These are phyloP conservation scores for Seira sanloemensis DNA, from an alignment of 2,888 invertebrate genomes.

Conservation along the genomic window DNA sequence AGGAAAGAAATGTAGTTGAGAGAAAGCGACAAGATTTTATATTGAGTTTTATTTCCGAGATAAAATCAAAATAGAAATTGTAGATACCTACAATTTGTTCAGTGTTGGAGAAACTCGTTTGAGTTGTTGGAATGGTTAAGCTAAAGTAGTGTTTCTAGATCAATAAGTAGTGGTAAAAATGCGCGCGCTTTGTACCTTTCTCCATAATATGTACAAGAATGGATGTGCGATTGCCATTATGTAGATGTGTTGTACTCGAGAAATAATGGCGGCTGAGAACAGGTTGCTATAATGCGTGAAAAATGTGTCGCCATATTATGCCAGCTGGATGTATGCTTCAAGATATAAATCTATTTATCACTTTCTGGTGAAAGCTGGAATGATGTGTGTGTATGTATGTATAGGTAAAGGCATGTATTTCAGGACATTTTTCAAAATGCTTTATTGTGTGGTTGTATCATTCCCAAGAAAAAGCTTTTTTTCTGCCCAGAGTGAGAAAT, in stretches of 20 bases:
- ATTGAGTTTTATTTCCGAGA: neutral
- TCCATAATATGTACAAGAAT: neutral
- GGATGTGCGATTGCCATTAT: constrained; percentile 33
- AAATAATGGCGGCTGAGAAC: constrained; percentile 31
- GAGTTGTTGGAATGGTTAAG: neutral
- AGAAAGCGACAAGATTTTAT: neutral
- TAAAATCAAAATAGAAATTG: neutral
- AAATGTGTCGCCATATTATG: too few species aligned
- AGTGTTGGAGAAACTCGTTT: neutral
- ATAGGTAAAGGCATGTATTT: neutral
- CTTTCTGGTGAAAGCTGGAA: too few species aligned
- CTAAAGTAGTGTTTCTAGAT: constrained; percentile 26
- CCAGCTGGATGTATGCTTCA: too few species aligned
- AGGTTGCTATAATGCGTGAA: constrained; percentile 38
- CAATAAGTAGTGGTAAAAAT: constrained; percentile 48
- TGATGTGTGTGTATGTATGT: too few species aligned
- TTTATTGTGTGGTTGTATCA: neutral
- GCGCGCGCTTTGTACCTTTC: neutral
- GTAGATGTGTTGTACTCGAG: constrained; percentile 34
- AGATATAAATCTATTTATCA: too few species aligned
- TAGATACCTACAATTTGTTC: neutral
- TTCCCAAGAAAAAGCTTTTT: too few species aligned
- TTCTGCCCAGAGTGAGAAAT: neutral
- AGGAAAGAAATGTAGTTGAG: neutral
- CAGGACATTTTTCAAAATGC: neutral